Evolutionary conservation across 2,113 vertebrate species (phyloP).

Genomic region (Brachyhypopomus gauderio): DNA sequence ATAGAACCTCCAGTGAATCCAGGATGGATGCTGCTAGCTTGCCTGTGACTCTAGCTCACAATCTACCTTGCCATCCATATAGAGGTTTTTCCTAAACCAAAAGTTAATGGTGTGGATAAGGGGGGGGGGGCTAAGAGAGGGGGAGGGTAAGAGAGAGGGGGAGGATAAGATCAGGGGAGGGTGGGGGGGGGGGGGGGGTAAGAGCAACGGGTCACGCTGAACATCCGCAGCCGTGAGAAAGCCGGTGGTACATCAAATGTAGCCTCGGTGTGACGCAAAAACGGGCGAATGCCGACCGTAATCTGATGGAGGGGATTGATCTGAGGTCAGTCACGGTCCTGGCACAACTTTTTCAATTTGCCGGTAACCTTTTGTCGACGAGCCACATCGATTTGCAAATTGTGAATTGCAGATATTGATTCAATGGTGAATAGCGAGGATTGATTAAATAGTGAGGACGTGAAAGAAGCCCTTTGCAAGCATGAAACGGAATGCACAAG

Average conservation of each 20-base stretch:
- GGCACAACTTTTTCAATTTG: slow-evolving; percentile 40
- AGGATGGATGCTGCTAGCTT: too few relatives aligned
- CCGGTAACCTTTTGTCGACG: slow-evolving; percentile 44
- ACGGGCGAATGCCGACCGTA: slow-evolving; percentile 45
- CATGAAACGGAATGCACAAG: slow-evolving; percentile 10
- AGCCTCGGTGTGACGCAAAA: neutral
- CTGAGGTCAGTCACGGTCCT: slow-evolving; percentile 19
- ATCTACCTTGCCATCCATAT: too few relatives aligned
- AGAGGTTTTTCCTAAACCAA: too few relatives aligned
- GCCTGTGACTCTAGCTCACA: too few relatives aligned
- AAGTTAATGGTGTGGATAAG: too few relatives aligned
- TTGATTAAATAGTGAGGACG: slow-evolving; percentile 33
- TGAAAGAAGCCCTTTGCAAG: slow-evolving; percentile 15
- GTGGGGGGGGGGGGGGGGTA: too few relatives aligned
- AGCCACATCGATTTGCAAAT: slow-evolving; percentile 38
- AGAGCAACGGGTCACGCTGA: too few relatives aligned
- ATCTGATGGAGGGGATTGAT: slow-evolving; percentile 52
- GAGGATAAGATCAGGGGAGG: too few relatives aligned
- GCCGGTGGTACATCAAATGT: neutral
- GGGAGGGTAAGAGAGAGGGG: too few relatives aligned
- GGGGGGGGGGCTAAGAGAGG: too few relatives aligned
- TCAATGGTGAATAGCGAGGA: slow-evolving; percentile 4
- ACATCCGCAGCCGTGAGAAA: neutral
- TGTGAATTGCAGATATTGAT: slow-evolving; percentile 26
- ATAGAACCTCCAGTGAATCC: too few relatives aligned